phyloP scores from a whole-genome alignment of 2,113 vertebrate genomes.

The Cephalopterus ornatus region DNA sequence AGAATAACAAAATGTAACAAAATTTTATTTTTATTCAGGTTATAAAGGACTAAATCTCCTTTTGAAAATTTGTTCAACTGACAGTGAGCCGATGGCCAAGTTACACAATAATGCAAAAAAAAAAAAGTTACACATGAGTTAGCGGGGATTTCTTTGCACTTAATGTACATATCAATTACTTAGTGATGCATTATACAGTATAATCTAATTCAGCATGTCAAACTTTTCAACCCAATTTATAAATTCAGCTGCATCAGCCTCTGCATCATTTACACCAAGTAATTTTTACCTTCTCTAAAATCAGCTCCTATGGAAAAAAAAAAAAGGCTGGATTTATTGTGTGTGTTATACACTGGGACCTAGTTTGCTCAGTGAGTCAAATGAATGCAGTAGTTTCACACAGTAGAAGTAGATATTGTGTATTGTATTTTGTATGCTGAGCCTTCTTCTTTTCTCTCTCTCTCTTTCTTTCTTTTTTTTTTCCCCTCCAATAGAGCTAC shows the following conservation, averaged over 20 bases:
- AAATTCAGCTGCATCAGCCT: constrained; percentile 52
- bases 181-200: constrained; percentile 34
- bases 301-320: constrained; percentile 7
- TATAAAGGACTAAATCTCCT: constrained; percentile 1
- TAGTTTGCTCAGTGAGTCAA: constrained; percentile 39
- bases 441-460: not conserved
- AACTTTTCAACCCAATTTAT: constrained; percentile 56
- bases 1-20: not conserved
- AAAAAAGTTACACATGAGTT: constrained; percentile 32
- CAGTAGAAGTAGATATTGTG: constrained; percentile 18
- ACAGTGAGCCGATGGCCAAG: constrained; percentile 22
- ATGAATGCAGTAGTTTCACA: constrained; percentile 41
- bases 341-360: not conserved
- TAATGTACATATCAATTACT: constrained; percentile 59
- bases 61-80: constrained; percentile 21
- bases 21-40: constrained; percentile 22
- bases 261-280: constrained; percentile 50
- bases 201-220: constrained; percentile 56
- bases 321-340: constrained; percentile 1
- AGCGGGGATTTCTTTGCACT: constrained; percentile 7
- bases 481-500: constrained; percentile 39
- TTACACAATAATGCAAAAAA: not conserved
- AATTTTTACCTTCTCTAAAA: constrained; percentile 53
- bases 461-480: not conserved
- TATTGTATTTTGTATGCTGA: constrained; percentile 15